A percentile compares a stretch with the other conserved stretches of the same genome.
Conservation (phyloP, 2,797 vertebrate genomes). For the Macropodus opercularis region DNA sequence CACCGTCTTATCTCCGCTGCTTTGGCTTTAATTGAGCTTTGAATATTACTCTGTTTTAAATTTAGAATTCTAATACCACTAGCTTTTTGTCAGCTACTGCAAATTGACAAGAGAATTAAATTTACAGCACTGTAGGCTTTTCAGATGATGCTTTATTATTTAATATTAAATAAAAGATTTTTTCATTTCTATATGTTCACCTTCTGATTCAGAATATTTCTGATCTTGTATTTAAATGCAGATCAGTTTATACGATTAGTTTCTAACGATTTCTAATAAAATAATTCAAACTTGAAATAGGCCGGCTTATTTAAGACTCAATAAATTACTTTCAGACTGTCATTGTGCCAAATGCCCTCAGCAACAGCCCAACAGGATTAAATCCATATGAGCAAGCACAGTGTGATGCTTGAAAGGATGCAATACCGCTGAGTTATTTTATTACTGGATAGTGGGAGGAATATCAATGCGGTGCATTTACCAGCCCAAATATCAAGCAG, state of each 20-base stretch:
- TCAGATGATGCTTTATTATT: constrained; percentile 37
- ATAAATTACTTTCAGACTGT: constrained; percentile 69
- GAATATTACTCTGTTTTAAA: constrained; percentile 36
- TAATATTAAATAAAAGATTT: constrained; percentile 4
- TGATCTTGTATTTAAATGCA: constrained; percentile 4
- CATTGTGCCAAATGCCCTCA: constrained; percentile 69
- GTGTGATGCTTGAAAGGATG: constrained; percentile 76
- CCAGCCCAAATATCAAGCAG: constrained; percentile 59
- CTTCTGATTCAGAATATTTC: too few relatives aligned
- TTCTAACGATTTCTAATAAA: constrained; percentile 49
- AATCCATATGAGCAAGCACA: constrained; percentile 72
- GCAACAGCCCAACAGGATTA: constrained; percentile 72
- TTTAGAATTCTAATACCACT: constrained; percentile 40
- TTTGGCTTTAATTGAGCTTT: constrained; percentile 54
- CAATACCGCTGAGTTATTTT: constrained; percentile 75
- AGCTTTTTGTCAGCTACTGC: constrained; percentile 21
- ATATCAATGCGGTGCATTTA: constrained; percentile 68
- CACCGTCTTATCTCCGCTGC: constrained; percentile 49
- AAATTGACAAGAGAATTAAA: constrained; percentile 34
- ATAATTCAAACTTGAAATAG: constrained; percentile 44
- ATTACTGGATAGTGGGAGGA: constrained; percentile 72
- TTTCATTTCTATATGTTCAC: not conserved
- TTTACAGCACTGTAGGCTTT: constrained; percentile 6
- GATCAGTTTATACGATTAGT: constrained; percentile 44
- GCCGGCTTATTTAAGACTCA: constrained; percentile 60